Percentiles rank a stretch among this genome's conserved stretches.
These are phyloP conservation scores for Nixonia krombeini DNA, from an alignment of 1,140 invertebrate genomes.

Conservation along the genomic window DNA sequence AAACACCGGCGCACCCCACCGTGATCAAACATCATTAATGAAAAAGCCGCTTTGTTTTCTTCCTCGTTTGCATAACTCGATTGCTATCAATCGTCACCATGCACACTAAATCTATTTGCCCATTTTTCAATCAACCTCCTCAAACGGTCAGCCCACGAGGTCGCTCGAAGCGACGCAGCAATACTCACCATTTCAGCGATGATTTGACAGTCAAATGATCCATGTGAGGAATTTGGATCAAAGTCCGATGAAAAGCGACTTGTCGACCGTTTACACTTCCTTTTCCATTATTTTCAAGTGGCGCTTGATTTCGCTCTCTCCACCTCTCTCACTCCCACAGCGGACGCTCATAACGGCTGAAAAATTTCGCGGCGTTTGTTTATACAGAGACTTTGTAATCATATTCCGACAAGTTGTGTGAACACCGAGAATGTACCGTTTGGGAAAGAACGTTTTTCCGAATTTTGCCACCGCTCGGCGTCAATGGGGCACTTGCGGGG, in stretches of 20 bases:
- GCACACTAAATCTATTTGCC: no score
- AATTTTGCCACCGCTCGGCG: neutral
- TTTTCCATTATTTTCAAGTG: conserved; percentile 25
- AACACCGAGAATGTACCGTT: neutral
- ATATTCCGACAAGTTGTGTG: neutral
- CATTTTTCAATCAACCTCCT: no score
- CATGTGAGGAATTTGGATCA: conserved; percentile 42
- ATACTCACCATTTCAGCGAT: conserved; percentile 41
- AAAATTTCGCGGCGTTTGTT: conserved; percentile 1
- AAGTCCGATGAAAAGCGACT: conserved; percentile 23
- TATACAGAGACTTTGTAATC: conserved; percentile 1
- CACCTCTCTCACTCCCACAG: no score
- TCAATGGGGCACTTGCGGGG: neutral
- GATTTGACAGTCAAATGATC: conserved; percentile 48
- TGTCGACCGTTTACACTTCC: conserved; percentile 11
- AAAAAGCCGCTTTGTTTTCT: no score
- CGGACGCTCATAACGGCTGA: no score
- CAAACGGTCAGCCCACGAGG: no score
- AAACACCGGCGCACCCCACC: conserved; percentile 31
- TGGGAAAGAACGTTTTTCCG: neutral
- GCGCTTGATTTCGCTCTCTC: no score
- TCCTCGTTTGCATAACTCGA: no score
- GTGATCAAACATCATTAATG: conserved; percentile 39
- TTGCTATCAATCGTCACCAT: conserved; percentile 12
- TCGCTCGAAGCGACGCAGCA: no score